Percentiles rank a stretch among this genome's conserved stretches.
phyloP scores from a whole-genome alignment of 1,140 invertebrate genomes.

The Tetragonula clypearis region DNA sequence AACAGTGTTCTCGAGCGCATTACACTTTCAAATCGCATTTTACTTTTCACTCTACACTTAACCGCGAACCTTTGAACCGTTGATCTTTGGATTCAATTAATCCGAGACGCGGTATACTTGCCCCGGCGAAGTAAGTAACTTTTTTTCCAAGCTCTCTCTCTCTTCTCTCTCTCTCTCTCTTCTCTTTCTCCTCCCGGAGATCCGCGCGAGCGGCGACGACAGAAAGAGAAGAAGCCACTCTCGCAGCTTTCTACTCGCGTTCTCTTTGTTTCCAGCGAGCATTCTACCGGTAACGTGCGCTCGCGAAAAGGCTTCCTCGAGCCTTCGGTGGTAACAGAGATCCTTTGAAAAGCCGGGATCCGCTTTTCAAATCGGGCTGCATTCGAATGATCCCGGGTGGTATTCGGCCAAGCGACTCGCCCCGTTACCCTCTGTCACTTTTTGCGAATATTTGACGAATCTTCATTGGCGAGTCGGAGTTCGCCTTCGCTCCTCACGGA shows the following conservation, averaged over 20 bases:
- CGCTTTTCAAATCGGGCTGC: not conserved
- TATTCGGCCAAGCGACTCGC: slow-evolving; percentile 1
- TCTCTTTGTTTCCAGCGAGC: slow-evolving; percentile 39
- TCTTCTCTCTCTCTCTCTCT: not conserved
- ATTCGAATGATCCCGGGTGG: slow-evolving; percentile 35
- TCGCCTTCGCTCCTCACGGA: not conserved
- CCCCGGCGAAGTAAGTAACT: slow-evolving; percentile 16
- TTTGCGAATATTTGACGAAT: slow-evolving; percentile 12
- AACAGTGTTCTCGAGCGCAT: not conserved
- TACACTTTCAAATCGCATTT: not conserved
- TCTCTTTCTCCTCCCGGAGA: too few relatives aligned
- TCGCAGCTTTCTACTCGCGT: slow-evolving; percentile 10
- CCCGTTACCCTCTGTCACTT: not conserved
- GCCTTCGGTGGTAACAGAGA: not conserved
- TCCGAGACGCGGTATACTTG: not conserved
- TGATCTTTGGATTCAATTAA: slow-evolving; percentile 18
- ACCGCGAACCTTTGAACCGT: not conserved
- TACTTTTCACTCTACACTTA: not conserved
- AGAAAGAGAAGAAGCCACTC: slow-evolving; percentile 1
- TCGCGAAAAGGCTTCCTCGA: slow-evolving; percentile 18
- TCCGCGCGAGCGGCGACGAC: not conserved
- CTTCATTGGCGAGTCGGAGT: too few relatives aligned
- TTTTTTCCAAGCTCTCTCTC: not conserved
- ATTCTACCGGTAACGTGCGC: slow-evolving; percentile 3
- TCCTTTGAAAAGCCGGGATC: slow-evolving; percentile 17